These are phyloP conservation scores for Lates calcarifer DNA, from an alignment of 2,113 vertebrate species.

Conservation along the genomic window DNA sequence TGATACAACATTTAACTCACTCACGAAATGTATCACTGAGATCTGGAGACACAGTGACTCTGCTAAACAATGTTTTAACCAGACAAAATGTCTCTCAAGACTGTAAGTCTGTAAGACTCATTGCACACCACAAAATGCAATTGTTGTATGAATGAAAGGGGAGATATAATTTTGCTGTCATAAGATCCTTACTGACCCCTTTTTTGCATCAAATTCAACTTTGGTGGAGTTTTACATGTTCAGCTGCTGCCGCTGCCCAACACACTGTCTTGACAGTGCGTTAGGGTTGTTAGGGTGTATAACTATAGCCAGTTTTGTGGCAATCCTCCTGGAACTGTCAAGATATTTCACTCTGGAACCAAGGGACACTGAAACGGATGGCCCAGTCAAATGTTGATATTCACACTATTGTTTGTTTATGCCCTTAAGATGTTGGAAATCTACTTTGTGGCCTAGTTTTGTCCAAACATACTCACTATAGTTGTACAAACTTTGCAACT, in stretches of 20 bases:
- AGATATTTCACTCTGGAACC: neutral
- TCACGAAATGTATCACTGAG: neutral
- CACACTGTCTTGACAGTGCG: too few species aligned
- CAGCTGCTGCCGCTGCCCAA: too few species aligned
- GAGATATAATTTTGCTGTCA: too few species aligned
- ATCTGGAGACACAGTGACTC: neutral
- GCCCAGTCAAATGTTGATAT: neutral
- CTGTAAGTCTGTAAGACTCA: neutral
- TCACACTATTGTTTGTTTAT: neutral
- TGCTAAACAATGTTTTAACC: neutral
- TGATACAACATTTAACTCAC: neutral
- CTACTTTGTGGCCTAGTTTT: neutral
- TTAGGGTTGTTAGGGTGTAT: neutral
- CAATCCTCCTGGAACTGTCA: neutral
- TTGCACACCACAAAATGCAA: neutral
- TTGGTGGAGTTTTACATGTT: too few species aligned
- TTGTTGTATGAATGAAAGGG: neutral
- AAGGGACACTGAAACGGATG: neutral
- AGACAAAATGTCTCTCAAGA: neutral
- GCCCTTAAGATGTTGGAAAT: neutral
- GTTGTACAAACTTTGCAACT: neutral
- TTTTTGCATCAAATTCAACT: too few species aligned
- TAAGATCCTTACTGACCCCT: neutral
- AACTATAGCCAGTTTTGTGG: neutral
- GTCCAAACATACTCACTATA: neutral